Base-by-base conservation (phyloP, 2,888 invertebrate species). In the Ellobium chinense region DNA sequence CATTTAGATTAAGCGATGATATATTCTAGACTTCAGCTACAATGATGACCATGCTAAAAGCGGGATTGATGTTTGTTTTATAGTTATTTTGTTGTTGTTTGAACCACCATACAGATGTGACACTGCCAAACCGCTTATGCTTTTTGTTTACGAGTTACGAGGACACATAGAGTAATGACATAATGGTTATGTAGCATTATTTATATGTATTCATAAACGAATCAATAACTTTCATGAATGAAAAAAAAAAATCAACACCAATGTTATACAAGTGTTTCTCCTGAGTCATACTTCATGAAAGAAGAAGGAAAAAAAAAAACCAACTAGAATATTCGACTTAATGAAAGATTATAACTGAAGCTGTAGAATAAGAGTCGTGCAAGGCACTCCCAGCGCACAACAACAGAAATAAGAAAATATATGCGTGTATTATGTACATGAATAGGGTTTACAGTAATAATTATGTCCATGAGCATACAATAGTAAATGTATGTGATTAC, bases 321-420 rank as follows among this genome's bases (percentile, higher is more conserved):
- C 34, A 37, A 68, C n/a, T n/a, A n/a, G 12, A n/a, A 37, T n/a
- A 37, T 12, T 68, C 54, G 34, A 76, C 56, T 54, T 24, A 65
- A 46, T 18, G 63, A 76, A 37, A 29, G 27, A 63, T 36, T n/a
- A 75, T 37, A 76, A 24, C 24, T 37, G 56, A 54, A 76, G 56
- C 62, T 34, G 46, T 54, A 21, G 24, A 66, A 63, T 39, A 36
- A 54, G 39, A 34, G 60, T 76, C 76, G 76, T 76, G 76, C 76
- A 76, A 76, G 76, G 76, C 76, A 76, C 76, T 76, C 76, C 76
- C 54, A 76, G 76, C 76, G 65, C 66, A 76, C 76, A 65, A 76
- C 76, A 65, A 62, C 65, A 76, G 46, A 65, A 76, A 56, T 56
- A 76, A 65, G 34, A 76, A 76, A 63, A 74, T 63, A 74, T 74